phyloP scores from a whole-genome alignment of 2,113 vertebrate genomes.

The Pomatostomus ruficeps region DNA sequence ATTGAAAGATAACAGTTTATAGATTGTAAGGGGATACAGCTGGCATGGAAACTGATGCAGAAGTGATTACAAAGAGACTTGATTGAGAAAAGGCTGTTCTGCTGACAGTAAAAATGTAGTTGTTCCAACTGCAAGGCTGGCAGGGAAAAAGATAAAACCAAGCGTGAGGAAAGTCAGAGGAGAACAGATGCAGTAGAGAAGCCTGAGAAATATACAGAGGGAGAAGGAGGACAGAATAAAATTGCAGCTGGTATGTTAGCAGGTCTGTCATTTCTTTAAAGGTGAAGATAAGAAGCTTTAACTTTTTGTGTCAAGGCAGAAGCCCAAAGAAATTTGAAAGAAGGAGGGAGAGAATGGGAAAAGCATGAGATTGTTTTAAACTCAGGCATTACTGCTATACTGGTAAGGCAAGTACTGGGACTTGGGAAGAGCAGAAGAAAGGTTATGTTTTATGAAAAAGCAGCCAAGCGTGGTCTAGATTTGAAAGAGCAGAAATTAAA shows the following conservation, averaged over 20 bases:
- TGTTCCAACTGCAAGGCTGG: neutral
- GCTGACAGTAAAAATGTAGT: neutral
- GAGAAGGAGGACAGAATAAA: neutral
- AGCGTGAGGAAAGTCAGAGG: neutral
- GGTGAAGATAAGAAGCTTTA: neutral
- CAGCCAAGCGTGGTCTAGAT: neutral
- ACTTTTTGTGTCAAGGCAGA: neutral
- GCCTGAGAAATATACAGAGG: neutral
- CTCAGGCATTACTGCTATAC: neutral
- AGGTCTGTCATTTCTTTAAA: neutral
- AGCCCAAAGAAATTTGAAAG: neutral
- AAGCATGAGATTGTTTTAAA: neutral
- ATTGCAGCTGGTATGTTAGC: neutral
- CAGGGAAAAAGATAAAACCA: neutral
- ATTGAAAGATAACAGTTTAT: neutral
- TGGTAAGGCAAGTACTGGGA: neutral
- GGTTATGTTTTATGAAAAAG: conserved; percentile 19
- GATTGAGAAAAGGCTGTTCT: neutral
- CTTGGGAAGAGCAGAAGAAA: neutral
- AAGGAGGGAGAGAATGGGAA: neutral
- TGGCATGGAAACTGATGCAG: neutral
- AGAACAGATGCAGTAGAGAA: neutral
- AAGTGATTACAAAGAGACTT: neutral
- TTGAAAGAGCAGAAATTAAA: conserved; percentile 2
- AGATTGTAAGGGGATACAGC: neutral